Evolutionary conservation across 1,140 invertebrate genomes (phyloP).

Genomic region (Theocolax elegans): DNA sequence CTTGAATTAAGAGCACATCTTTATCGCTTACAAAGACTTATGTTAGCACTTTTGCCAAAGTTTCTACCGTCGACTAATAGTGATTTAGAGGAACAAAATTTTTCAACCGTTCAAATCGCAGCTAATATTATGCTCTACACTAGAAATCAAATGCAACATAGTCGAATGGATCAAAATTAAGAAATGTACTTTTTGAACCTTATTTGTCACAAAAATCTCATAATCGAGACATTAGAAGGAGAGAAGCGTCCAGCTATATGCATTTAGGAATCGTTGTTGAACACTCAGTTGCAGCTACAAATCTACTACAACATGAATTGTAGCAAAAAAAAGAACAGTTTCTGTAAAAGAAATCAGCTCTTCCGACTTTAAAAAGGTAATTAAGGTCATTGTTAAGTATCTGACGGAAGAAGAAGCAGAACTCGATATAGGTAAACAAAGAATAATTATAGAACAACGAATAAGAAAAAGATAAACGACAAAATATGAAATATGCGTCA

Average conservation of each 20-base stretch:
- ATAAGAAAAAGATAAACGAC: slow-evolving; percentile 69
- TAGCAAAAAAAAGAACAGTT: slow-evolving; percentile 54
- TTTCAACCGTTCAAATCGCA: slow-evolving; percentile 70
- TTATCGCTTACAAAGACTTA: slow-evolving; percentile 74
- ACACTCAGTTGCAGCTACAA: slow-evolving; percentile 57
- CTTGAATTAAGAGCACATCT: slow-evolving; percentile 70
- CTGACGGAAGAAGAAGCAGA: slow-evolving; percentile 58
- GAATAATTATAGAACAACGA: slow-evolving; percentile 60
- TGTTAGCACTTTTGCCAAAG: slow-evolving; percentile 77
- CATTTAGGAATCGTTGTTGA: slow-evolving; percentile 58
- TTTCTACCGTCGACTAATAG: slow-evolving; percentile 65
- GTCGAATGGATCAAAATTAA: slow-evolving; percentile 63
- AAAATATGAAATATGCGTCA: slow-evolving; percentile 72
- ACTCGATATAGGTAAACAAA: slow-evolving; percentile 59
- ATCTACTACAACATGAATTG: slow-evolving; percentile 57
- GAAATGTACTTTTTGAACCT: slow-evolving; percentile 61
- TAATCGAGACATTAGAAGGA: slow-evolving; percentile 48
- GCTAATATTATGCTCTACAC: slow-evolving; percentile 77
- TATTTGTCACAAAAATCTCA: slow-evolving; percentile 51
- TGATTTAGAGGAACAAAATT: slow-evolving; percentile 53
- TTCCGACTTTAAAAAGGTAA: slow-evolving; percentile 60
- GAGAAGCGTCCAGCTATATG: slow-evolving; percentile 54
- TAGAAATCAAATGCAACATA: slow-evolving; percentile 68
- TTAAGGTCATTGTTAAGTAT: no score
- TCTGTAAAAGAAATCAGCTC: slow-evolving; percentile 60